Conservation (phyloP, 2,797 vertebrate species). For the Sebastolobus alascanus region DNA sequence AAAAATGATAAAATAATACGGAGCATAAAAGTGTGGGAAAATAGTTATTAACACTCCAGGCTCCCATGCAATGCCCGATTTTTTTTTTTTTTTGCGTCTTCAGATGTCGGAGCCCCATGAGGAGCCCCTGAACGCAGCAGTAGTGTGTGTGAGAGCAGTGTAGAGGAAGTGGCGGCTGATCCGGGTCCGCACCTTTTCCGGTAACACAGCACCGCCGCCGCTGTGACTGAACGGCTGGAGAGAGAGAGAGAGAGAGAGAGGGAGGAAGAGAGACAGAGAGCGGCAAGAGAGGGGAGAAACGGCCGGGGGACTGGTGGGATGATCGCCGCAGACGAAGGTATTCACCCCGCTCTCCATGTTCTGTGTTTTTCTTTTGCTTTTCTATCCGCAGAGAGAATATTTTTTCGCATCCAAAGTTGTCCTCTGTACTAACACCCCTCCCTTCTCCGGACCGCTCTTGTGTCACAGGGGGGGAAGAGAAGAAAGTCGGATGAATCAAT, state of each 20-base stretch:
- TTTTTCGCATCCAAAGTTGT: conserved; percentile 83
- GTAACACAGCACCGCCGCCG: conserved; percentile 83
- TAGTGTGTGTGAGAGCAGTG: conserved; percentile 69
- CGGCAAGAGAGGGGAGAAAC: conserved; percentile 79
- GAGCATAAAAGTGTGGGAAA: too few species aligned
- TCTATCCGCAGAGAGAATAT: neutral
- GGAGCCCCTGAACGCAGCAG: conserved; percentile 51
- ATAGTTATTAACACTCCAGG: too few species aligned
- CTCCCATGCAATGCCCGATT: neutral
- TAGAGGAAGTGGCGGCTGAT: conserved; percentile 88
- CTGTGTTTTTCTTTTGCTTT: neutral
- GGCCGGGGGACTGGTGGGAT: conserved; percentile 70
- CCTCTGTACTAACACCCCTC: conserved; percentile 85
- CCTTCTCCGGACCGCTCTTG: conserved; percentile 84
- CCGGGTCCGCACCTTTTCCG: conserved; percentile 90
- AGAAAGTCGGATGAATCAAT: conserved; percentile 87
- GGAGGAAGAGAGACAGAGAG: conserved; percentile 63
- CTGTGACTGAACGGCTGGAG: conserved; percentile 66
- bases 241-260: conserved; percentile 41
- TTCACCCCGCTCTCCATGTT: neutral
- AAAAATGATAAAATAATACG: neutral
- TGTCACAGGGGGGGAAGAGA: conserved; percentile 81
- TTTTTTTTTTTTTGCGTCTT: accelerated
- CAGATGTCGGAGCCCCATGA: conserved; percentile 36
- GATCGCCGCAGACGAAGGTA: conserved; percentile 76